Evolutionary conservation across 2,888 invertebrate genomes (phyloP), one percentile per base, ranked within the genome.

Genomic region (Dynastes maya): DNA sequence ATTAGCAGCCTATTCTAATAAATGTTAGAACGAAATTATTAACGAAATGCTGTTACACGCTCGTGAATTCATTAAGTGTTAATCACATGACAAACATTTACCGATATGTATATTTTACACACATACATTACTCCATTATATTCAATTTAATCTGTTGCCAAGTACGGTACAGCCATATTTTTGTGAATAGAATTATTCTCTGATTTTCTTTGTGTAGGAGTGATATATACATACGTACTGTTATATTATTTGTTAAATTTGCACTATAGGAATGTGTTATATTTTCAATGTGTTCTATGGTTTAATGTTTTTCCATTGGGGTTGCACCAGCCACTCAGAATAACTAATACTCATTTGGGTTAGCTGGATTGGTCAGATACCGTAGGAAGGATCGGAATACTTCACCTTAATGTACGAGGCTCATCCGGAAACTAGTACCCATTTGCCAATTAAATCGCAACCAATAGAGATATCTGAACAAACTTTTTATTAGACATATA

Each of bases 11-110:
- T 22, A 58, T 51, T 68, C 51, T 27, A 13, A 51, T 32, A 53
- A 68, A 49, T 29, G 27, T 32, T 51, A 40, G 51, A 49, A 68
- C 22, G 51, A 68, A 51, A 53, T 51, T 32, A n/a, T 11, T 29
- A 68, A 29, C 51, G 40, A 68, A 68, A 40, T 45, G 49, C 68
- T 51, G 68, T 68, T 68, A 68, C 29, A 53, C 51, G 68, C 68
- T 29, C 32, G 13, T 63, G 51, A 68, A 51, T 68, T 68, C 51
- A 51, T 68, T 27, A 67, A 27, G 49, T 68, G 68, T n/a, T 68
- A 68, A 68, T 29, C 27, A 27, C 22, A 51, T 29, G 16, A 51
- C 49, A 68, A 68, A 68, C 68, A 68, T 51, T 16, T 22, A 58
- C 22, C 29, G 22, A 16, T 68, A 45, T 67, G 27, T 45, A 9